Evolutionary conservation across 2,797 vertebrate species (phyloP), one percentile per base, ranked within the genome.

Genomic region (Argyrosomus regius): DNA sequence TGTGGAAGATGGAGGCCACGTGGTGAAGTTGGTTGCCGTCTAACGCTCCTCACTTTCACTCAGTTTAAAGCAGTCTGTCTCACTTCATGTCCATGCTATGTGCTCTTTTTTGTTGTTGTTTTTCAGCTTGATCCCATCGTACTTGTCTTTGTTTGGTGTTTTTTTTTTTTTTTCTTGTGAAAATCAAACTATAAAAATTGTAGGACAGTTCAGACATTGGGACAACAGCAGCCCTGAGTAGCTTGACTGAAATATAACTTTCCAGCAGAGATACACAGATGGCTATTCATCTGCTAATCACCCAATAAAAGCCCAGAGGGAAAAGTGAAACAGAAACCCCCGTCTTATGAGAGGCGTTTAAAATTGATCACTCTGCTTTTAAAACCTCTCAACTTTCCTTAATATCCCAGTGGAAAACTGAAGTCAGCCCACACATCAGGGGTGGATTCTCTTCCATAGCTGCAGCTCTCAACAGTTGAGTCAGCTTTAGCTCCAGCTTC

Each of bases 361-460:
- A 66, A 62, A 56, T 72, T 49, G 16, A n/a, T 28, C 31, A 64
- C n/a, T 13, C 56, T 8, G 18, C 24, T 57, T 72, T 56, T 66
- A 8, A 74, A 74, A 64, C 4, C 24, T 17, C 16, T 14, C 6
- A 66, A 17, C n/a, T 39, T 45, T 54, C 14, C 14, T 56, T 39
- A 9, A n/a, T 28, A 28, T 52, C 58, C 18, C 22, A 43, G 39
- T 49, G 3, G 52, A 10, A 56, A 69, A 39, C 26, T 39, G 13
- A 58, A 71, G 50, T 58, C 3, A 22, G 1, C 59, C 31, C 24
- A 43, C 48, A 39, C 61, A 17, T 31, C 6, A 13, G 54, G 53
- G 59, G 63, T 0, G 3, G 4, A n/a, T 24, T 35, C 22, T 72
- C 43, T 43, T 46, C 53, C 16, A 39, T 46, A 13, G 11, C 6